These are phyloP conservation scores for Clusia tigrina DNA, from an alignment of 2,888 invertebrate genomes.

Conservation along the genomic window DNA sequence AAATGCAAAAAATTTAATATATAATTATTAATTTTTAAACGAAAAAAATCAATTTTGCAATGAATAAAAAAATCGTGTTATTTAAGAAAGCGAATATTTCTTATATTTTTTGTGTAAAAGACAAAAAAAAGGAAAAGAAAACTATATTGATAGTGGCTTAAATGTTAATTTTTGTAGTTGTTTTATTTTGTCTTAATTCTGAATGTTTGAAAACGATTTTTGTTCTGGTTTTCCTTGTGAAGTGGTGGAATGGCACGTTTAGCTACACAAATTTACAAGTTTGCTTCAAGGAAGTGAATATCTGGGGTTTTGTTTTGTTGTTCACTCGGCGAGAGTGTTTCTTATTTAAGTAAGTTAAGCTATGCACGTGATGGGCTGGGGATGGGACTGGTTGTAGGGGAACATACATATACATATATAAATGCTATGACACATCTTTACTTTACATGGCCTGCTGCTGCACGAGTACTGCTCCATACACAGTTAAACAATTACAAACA, in stretches of 20 bases:
- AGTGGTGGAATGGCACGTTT: constrained; percentile 57
- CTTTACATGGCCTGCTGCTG: constrained; percentile 51
- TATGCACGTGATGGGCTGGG: constrained; percentile 52
- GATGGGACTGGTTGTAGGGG: too few species aligned
- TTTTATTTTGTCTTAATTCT: not conserved
- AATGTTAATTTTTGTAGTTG: not conserved
- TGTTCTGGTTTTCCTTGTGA: constrained; percentile 25
- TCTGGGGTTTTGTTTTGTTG: not conserved
- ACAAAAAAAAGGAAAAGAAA: not conserved
- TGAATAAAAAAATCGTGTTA: too few species aligned
- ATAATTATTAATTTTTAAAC: too few species aligned
- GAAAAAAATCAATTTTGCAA: too few species aligned
- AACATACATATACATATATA: constrained; percentile 43
- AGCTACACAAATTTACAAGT: constrained; percentile 10
- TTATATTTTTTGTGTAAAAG: too few species aligned
- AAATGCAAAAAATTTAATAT: too few species aligned
- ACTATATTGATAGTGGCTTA: not conserved
- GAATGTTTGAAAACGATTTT: constrained; percentile 37
- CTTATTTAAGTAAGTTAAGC: constrained; percentile 35
- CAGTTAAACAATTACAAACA: constrained; percentile 1
- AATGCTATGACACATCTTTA: constrained; percentile 60
- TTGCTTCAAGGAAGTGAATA: not conserved
- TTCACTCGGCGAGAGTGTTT: not conserved
- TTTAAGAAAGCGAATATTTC: too few species aligned
- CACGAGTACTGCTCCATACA: not conserved